Percentiles rank a stretch among this genome's conserved stretches.
Evolutionary conservation across 2,113 vertebrate species (phyloP).

Genomic region (Pseudolaguvia tuberculata): DNA sequence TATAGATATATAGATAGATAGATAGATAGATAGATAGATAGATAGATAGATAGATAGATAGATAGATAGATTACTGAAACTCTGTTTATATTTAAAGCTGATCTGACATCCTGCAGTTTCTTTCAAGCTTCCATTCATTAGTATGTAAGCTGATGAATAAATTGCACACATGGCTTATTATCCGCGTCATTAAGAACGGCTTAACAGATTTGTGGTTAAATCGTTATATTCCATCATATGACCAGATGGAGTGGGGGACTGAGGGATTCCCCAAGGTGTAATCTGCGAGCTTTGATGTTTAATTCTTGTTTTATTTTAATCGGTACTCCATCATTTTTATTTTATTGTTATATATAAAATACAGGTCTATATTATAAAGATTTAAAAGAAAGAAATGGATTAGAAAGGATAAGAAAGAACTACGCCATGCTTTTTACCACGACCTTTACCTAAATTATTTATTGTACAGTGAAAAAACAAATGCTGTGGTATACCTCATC

Average conservation of each 20-base stretch:
- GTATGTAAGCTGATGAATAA: not conserved
- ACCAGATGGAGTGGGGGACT: constrained; percentile 5
- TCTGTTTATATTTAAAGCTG: not conserved
- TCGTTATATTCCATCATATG: not conserved
- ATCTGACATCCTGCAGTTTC: not conserved
- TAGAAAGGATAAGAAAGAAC: not conserved
- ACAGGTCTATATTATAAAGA: not conserved
- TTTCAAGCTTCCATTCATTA: not conserved
- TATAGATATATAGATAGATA: no score
- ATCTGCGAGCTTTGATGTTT: not conserved
- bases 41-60: no score
- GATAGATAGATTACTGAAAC: not conserved
- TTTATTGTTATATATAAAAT: not conserved
- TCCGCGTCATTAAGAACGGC: not conserved
- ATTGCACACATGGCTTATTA: constrained; percentile 9
- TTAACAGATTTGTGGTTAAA: not conserved
- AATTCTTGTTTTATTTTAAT: no score
- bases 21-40: no score
- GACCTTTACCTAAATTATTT: not conserved
- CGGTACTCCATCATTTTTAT: not conserved
- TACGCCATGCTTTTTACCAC: not conserved
- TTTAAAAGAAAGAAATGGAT: not conserved
- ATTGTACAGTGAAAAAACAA: not conserved
- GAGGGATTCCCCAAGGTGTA: not conserved
- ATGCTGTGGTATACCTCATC: not conserved